These are phyloP conservation scores for Tor tambroides DNA, from an alignment of 2,113 vertebrate genomes.

Conservation along the genomic window DNA sequence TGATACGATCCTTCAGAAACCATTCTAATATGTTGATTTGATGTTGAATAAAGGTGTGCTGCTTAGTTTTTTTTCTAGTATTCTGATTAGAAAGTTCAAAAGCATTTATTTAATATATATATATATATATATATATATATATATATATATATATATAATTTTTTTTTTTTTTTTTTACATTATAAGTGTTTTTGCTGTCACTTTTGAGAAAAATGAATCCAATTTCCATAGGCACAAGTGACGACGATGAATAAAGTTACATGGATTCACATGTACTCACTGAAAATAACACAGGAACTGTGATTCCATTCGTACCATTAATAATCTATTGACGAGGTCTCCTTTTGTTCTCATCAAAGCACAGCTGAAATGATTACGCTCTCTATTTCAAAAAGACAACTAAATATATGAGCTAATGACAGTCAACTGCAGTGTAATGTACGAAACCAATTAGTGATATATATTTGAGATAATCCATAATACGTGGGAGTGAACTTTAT, in stretches of 20 bases:
- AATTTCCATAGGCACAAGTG: not conserved
- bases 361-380: not conserved
- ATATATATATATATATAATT: not conserved
- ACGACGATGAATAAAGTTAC: not conserved
- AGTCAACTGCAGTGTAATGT: constrained; percentile 17
- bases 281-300: not conserved
- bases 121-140: no score
- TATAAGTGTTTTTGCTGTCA: not conserved
- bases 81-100: not conserved
- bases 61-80: not conserved
- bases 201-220: not conserved
- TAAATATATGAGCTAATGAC: not conserved
- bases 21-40: not conserved
- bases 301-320: not conserved
- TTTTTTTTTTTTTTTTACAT: no score
- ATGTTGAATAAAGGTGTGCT: not conserved
- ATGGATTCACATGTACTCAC: not conserved
- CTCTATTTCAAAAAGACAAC: not conserved
- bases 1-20: not conserved
- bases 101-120: not conserved
- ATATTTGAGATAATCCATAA: constrained; percentile 71
- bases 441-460: constrained; percentile 68
- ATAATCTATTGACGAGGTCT: not conserved
- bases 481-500: constrained; percentile 70
- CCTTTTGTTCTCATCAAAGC: not conserved